These are phyloP conservation scores for Otolemur garnettii DNA, from an alignment of 2,113 vertebrate species.

Conservation along the genomic window DNA sequence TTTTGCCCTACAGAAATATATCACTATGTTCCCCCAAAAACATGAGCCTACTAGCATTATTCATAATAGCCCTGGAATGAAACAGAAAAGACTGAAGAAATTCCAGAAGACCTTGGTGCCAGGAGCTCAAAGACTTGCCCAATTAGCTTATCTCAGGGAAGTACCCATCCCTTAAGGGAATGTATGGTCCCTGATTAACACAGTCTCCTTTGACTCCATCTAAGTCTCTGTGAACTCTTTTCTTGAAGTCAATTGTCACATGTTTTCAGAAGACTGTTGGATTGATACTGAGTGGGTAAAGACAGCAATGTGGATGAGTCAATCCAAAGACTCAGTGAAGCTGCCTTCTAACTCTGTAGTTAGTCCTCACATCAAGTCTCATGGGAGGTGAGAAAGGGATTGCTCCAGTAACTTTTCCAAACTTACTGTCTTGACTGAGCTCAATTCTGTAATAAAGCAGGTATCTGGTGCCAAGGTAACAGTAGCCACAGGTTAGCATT, in stretches of 20 bases:
- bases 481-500: not conserved
- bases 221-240: not conserved
- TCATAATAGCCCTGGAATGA: too few relatives aligned
- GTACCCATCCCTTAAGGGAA: too few relatives aligned
- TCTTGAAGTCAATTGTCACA: not conserved
- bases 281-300: not conserved
- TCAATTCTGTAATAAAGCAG: not conserved
- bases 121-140: too few relatives aligned
- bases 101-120: too few relatives aligned
- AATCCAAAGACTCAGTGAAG: not conserved
- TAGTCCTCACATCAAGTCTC: not conserved
- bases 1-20: too few relatives aligned
- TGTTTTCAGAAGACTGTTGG: not conserved
- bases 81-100: too few relatives aligned
- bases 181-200: rapidly evolving
- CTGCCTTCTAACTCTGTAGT: not conserved
- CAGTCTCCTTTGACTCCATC: not conserved
- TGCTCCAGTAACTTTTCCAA: not conserved
- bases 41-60: too few relatives aligned
- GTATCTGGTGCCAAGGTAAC: not conserved
- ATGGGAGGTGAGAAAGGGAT: not conserved
- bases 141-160: not conserved
- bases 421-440: not conserved
- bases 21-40: too few relatives aligned
- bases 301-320: too few relatives aligned